phyloP scores from a whole-genome alignment of 2,888 invertebrate genomes.

The Megaustenia siamemsis region DNA sequence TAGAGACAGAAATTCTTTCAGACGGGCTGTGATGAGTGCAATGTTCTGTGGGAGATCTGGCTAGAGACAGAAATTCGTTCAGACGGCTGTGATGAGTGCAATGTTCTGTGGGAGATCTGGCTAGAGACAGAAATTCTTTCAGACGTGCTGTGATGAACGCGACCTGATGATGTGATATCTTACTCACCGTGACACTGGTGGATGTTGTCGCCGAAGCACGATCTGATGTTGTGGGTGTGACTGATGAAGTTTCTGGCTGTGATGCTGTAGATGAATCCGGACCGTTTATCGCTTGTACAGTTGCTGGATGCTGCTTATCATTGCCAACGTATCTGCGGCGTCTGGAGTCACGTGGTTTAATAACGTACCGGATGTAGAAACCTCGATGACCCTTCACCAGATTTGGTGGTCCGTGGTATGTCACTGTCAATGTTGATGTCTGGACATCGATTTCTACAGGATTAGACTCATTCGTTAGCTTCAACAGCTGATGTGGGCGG shows the following conservation, averaged over 20 bases:
- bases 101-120: too few relatives aligned
- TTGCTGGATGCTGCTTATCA: too few relatives aligned
- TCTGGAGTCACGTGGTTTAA: not conserved
- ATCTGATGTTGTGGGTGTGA: not conserved
- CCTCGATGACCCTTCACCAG: constrained; percentile 19
- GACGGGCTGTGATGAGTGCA: too few relatives aligned
- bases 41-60: too few relatives aligned
- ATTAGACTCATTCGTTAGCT: not conserved
- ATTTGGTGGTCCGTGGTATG: constrained; percentile 2
- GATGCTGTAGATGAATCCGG: not conserved
- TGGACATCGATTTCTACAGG: not conserved
- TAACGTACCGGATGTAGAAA: constrained; percentile 45
- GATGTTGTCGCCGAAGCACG: too few relatives aligned
- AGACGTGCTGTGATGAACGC: too few relatives aligned
- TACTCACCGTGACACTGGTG: too few relatives aligned
- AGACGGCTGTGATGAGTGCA: too few relatives aligned
- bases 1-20: too few relatives aligned
- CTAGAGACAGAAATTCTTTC: too few relatives aligned
- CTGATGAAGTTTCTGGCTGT: not conserved
- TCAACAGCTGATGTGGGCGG: not conserved
- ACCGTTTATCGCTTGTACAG: not conserved
- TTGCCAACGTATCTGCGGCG: not conserved
- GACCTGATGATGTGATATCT: too few relatives aligned
- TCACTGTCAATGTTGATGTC: constrained; percentile 12
- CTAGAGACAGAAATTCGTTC: too few relatives aligned